phyloP scores from a whole-genome alignment of 2,888 invertebrate species.

The Eledona agricola region DNA sequence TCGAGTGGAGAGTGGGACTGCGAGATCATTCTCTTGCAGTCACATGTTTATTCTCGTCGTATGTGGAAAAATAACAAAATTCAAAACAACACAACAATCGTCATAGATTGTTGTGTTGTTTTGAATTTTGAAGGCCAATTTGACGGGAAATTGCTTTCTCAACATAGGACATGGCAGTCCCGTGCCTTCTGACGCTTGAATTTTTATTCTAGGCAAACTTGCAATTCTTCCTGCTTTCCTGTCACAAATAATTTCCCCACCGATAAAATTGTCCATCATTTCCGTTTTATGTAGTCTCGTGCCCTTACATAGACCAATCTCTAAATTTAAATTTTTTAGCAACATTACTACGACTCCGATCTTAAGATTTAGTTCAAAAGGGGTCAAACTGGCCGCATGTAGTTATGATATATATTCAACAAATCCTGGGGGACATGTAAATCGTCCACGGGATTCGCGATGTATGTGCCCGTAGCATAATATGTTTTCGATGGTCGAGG shows the following conservation, averaged over 20 bases:
- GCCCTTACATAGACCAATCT: conserved; percentile 43
- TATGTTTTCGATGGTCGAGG: too few species aligned
- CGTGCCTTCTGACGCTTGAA: conserved; percentile 16
- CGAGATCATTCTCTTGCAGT: too few species aligned
- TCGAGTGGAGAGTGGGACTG: too few species aligned
- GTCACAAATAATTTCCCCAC: conserved; percentile 25
- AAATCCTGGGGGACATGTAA: conserved; percentile 25
- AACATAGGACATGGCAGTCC: conserved; percentile 29
- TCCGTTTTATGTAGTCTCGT: conserved; percentile 25
- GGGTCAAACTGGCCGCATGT: conserved; percentile 43
- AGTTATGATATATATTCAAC: conserved; percentile 33
- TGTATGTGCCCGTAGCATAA: too few species aligned
- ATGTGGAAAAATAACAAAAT: too few species aligned
- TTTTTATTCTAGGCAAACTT: conserved; percentile 31
- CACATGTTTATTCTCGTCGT: too few species aligned
- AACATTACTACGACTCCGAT: conserved; percentile 42
- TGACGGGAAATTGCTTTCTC: conserved; percentile 41
- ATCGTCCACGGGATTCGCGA: conserved; percentile 7
- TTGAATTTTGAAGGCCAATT: conserved; percentile 42
- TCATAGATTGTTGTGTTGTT: too few species aligned
- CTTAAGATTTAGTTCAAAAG: conserved; percentile 42
- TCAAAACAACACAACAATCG: too few species aligned
- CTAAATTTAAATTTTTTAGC: conserved; percentile 41
- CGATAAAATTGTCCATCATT: conserved; percentile 8
- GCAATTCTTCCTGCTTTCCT: conserved; percentile 7